Evolutionary conservation across 2,797 vertebrate species (phyloP).

Genomic region (Oceanodroma leucorhoa): DNA sequence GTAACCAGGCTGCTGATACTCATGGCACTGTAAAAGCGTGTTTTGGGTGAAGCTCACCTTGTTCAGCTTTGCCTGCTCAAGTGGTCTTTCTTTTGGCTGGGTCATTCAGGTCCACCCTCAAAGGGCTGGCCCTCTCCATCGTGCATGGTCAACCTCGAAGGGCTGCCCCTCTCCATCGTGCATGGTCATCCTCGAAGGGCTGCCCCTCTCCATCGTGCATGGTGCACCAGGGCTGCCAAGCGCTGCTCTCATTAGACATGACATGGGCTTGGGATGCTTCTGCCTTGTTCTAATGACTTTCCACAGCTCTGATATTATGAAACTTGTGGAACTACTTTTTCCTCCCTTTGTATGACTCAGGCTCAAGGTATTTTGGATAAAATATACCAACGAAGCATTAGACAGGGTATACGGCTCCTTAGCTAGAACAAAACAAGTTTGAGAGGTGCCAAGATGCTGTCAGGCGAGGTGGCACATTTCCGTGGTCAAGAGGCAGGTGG

Average conservation of each 20-base stretch:
- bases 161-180: no score
- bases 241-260: accelerated
- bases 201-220: neutral
- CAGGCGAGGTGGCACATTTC: neutral
- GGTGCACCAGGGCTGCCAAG: neutral
- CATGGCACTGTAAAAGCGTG: accelerated
- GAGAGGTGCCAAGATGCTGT: neutral
- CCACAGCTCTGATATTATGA: neutral
- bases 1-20: neutral
- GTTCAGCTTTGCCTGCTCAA: neutral
- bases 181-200: no score
- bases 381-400: neutral
- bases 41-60: neutral
- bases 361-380: neutral
- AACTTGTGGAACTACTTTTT: neutral
- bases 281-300: neutral
- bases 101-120: neutral
- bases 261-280: neutral
- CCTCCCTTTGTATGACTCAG: neutral
- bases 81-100: neutral
- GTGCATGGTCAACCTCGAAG: neutral
- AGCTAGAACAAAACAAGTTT: neutral
- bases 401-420: neutral
- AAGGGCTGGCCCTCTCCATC: neutral
- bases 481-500: neutral